Conservation (phyloP, 2,888 invertebrate genomes). For the Acrobasis suavella region DNA sequence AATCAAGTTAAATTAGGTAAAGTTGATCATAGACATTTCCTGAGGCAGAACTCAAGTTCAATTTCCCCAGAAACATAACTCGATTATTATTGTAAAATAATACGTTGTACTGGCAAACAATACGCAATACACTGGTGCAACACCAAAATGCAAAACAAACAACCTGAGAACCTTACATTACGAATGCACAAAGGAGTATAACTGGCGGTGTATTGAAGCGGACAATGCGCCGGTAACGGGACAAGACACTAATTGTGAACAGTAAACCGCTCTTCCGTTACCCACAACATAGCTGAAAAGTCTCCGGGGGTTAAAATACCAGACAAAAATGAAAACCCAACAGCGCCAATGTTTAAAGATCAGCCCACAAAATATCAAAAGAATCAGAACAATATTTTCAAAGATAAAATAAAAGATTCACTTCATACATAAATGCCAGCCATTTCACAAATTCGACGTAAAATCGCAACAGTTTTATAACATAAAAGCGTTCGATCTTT, state of each 20-base stretch:
- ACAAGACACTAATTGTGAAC: slow-evolving; percentile 75
- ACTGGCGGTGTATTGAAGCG: slow-evolving; percentile 65
- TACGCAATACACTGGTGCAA: slow-evolving; percentile 46
- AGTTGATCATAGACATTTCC: neutral
- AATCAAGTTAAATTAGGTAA: neutral
- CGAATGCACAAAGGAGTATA: slow-evolving; percentile 70
- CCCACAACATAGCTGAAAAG: slow-evolving; percentile 44
- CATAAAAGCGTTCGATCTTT: slow-evolving; percentile 46
- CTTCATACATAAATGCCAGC: slow-evolving; percentile 28
- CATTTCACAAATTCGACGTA: slow-evolving; percentile 37
- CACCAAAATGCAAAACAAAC: slow-evolving; percentile 58
- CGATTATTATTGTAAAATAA: slow-evolving; percentile 24
- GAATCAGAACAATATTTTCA: neutral
- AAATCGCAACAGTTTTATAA: slow-evolving; percentile 48
- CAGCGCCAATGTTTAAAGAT: neutral
- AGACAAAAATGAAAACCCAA: neutral
- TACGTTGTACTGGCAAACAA: slow-evolving; percentile 44
- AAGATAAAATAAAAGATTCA: slow-evolving; percentile 2
- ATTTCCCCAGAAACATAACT: slow-evolving; percentile 7
- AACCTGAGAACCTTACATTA: slow-evolving; percentile 65
- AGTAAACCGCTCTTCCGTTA: slow-evolving; percentile 71
- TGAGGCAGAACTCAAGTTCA: neutral
- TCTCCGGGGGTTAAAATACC: slow-evolving; percentile 38
- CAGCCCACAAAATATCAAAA: neutral
- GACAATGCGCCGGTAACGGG: slow-evolving; percentile 76